Evolutionary conservation across 2,888 invertebrate genomes (phyloP).

Genomic region (Hypsopygia costalis): DNA sequence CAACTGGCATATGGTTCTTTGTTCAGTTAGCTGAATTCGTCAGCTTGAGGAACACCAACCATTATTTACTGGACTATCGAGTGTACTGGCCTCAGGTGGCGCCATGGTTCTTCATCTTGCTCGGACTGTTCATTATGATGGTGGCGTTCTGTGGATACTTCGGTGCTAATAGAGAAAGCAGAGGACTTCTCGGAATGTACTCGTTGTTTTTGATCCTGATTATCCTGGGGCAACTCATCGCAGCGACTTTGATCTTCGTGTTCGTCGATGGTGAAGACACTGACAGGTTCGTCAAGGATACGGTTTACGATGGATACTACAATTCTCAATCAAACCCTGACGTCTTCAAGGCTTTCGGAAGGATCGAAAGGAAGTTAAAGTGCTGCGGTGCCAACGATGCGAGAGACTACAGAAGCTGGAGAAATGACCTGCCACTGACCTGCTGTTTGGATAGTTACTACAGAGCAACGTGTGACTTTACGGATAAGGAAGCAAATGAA

Average conservation of each 20-base stretch:
- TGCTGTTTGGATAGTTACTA: slow-evolving; percentile 71
- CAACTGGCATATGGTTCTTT: slow-evolving; percentile 74
- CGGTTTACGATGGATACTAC: slow-evolving; percentile 73
- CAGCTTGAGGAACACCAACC: slow-evolving; percentile 64
- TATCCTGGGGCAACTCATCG: slow-evolving; percentile 55
- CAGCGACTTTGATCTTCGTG: slow-evolving; percentile 66
- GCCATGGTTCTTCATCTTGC: slow-evolving; percentile 71
- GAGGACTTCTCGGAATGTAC: slow-evolving; percentile 63
- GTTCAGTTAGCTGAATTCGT: slow-evolving; percentile 70
- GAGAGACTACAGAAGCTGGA: slow-evolving; percentile 68
- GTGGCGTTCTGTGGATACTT: slow-evolving; percentile 71
- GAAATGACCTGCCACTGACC: slow-evolving; percentile 65
- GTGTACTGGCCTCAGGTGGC: slow-evolving; percentile 74
- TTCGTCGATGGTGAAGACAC: slow-evolving; percentile 72
- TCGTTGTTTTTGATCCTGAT: slow-evolving; percentile 59
- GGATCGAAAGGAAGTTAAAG: slow-evolving; percentile 63
- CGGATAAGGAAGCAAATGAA: slow-evolving; percentile 73
- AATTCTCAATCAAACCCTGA: slow-evolving; percentile 70
- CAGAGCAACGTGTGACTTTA: slow-evolving; percentile 66
- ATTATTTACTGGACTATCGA: slow-evolving; percentile 67
- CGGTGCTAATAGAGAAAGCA: slow-evolving; percentile 59
- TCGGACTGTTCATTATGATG: slow-evolving; percentile 61
- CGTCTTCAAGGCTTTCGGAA: slow-evolving; percentile 60
- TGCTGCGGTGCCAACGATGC: slow-evolving; percentile 76
- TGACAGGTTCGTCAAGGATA: slow-evolving; percentile 68